Conservation (phyloP, 2,888 invertebrate genomes). For the Platypus cylindrus region DNA sequence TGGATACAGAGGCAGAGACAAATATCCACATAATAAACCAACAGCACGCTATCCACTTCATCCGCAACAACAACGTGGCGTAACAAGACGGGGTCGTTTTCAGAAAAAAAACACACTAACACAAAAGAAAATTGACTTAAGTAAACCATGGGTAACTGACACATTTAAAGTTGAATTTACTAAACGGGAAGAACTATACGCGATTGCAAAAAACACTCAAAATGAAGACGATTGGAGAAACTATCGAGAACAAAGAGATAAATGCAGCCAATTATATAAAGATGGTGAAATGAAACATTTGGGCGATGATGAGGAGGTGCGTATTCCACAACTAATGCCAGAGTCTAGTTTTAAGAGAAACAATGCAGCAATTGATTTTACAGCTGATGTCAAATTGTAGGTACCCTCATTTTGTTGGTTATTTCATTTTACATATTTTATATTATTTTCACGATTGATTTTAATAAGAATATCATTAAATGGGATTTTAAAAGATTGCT, state of each 20-base stretch:
- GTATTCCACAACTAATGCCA: conserved; percentile 37
- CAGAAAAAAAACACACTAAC: conserved; percentile 24
- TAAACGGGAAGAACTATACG: conserved; percentile 38
- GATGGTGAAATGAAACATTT: conserved; percentile 42
- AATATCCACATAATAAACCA: conserved; percentile 7
- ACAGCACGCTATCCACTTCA: no score
- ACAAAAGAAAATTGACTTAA: conserved; percentile 31
- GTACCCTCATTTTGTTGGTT: conserved; percentile 26
- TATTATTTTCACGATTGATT: conserved; percentile 7
- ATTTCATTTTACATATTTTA: conserved; percentile 10
- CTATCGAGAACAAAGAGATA: conserved; percentile 45
- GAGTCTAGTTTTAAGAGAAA: conserved; percentile 32
- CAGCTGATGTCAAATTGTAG: conserved; percentile 36
- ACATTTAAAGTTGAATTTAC: conserved; percentile 40
- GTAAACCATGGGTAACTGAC: conserved; percentile 46
- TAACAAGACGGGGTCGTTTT: conserved; percentile 26
- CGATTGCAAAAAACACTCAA: conserved; percentile 36
- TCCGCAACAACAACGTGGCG: no score
- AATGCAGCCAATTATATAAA: conserved; percentile 43
- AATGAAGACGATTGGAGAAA: conserved; percentile 42
- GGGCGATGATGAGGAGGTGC: conserved; percentile 42
- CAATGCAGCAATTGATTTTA: conserved; percentile 36
- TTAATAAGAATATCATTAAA: background rate
- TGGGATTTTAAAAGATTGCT: background rate
- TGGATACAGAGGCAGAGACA: no score